phyloP scores from a whole-genome alignment of 2,797 vertebrate genomes.

The Simalia tracyae region DNA sequence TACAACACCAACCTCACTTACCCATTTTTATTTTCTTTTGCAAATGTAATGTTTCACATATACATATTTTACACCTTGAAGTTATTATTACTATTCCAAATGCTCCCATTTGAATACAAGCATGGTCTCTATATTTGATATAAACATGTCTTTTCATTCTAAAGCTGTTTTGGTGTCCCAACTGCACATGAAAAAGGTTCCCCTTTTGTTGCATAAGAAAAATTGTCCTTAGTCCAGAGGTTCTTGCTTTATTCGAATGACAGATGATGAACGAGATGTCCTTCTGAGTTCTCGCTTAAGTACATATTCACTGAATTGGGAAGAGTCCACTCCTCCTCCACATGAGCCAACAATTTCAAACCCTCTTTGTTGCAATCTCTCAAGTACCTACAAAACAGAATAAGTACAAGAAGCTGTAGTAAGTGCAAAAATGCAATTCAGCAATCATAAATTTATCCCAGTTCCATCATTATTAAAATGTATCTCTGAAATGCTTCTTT shows the following conservation, averaged over 20 bases:
- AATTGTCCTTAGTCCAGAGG: slow-evolving; percentile 90
- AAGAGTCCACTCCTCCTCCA: slow-evolving; percentile 96
- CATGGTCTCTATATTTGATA: slow-evolving; percentile 78
- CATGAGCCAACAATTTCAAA: slow-evolving; percentile 96
- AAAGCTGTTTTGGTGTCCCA: slow-evolving; percentile 72
- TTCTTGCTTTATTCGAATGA: slow-evolving; percentile 99
- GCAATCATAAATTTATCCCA: background rate
- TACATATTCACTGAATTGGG: slow-evolving; percentile 98
- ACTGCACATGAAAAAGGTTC: slow-evolving; percentile 69
- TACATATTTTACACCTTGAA: slow-evolving; percentile 76
- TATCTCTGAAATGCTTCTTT: background rate
- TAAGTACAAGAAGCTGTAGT: slow-evolving; percentile 26
- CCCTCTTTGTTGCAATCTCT: slow-evolving; percentile 94
- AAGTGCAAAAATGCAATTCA: background rate
- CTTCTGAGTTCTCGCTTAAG: slow-evolving; percentile 93
- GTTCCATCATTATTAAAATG: background rate
- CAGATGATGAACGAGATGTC: slow-evolving; percentile 88
- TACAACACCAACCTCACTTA: slow-evolving; percentile 71
- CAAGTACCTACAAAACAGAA: slow-evolving; percentile 83
- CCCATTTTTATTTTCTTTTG: slow-evolving; percentile 55
- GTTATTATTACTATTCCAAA: slow-evolving; percentile 76
- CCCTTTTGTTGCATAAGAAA: slow-evolving; percentile 64
- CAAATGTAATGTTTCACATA: slow-evolving; percentile 76
- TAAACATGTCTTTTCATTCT: slow-evolving; percentile 77
- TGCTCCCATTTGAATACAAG: slow-evolving; percentile 78